Evolutionary conservation across 2,888 invertebrate genomes (phyloP), one percentile per base, ranked within the genome.

Genomic region (Carterocephalus palaemon): DNA sequence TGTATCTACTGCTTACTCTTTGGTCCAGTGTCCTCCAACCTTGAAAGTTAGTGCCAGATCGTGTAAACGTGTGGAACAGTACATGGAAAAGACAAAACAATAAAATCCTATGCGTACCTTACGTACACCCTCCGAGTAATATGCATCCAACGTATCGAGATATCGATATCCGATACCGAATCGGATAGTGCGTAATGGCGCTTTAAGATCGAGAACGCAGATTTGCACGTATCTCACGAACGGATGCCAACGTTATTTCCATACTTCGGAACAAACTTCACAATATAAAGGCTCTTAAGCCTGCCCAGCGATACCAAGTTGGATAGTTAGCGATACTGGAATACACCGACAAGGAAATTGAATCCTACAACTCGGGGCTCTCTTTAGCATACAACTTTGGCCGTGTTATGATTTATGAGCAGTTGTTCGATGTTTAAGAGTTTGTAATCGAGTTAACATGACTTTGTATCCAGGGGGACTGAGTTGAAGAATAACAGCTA

Each of bases 281-380:
- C 33, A 22, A 22, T 33, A 33, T 33, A 13, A 33, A 33, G 12
- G 12, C 33, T 20, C 20, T 19, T 31, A 17, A 20, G 13, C 33
- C 20, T 20, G 32, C 19, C 19, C 19, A 32, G n/a, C 32, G 32
- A 32, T 29, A 20, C 2, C 10, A 32, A 32, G 19, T 32, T 19
- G 10, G 7, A 19, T 19, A 19, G 32, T 32, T 32, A 32, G 32
- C n/a, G 33, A 33, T 33, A 33, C 33, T 22, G 23, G 19, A 34
- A 36, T 36, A 36, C 36, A n/a, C 24, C 22, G 8, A 23, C 36
- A 6, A 15, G 36, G 36, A 36, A 36, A 36, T 36, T 36, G 36
- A 36, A 36, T 23, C 36, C 24, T 23, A 24, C n/a, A 23, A 34
- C 22, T 34, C 23, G n/a, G 15, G 24, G 10, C 36, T 24, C 23